Evolutionary conservation across 2,797 vertebrate genomes (phyloP), one percentile per base, ranked within the genome.

Genomic region (Cyclura pinguis): DNA sequence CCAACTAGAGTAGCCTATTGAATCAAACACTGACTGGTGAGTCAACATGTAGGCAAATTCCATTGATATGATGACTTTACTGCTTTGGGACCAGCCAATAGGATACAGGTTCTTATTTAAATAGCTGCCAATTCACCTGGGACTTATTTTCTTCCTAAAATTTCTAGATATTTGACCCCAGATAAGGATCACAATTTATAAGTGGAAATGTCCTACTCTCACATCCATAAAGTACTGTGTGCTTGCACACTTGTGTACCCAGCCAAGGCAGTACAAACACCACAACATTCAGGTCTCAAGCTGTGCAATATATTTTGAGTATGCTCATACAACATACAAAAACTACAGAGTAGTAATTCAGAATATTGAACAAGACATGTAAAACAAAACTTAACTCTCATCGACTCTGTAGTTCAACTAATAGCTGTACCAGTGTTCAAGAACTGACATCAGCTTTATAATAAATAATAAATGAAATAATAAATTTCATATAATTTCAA

Each of bases 351-450:
- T 35, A 50, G 6, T 27, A 86, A 57, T 86, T 74, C 52, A 57
- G 73, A 76, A 76, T 52, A 76, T 86, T 77, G 59, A 86, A 16
- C 55, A 77, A 86, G 52, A 13, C 47, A 42, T 77, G 55, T 76
- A 24, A 86, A 38, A 86, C 12, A 13, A 3, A 59, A 14, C 55
- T 74, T n/a, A 50, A 42, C 67, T 73, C 18, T 85, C 42, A 47
- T 14, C 55, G 50, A 85, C 27, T 20, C 18, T 32, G 47, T 72
- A 85, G 50, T 32, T 85, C 47, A 85, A 85, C 55, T 35, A 73
- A 73, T 20, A 76, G 20, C n/a, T 76, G 16, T 78, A 29, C 4
- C 62, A 29, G 38, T 22, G n/a, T 38, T 47, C 4, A 47, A 3
- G 42, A 78, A 27, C 27, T 78, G 85, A 64, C 12, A 27, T 64